These are phyloP conservation scores for Resseliella maxima DNA, from an alignment of 2,888 invertebrate genomes.

Conservation along the genomic window DNA sequence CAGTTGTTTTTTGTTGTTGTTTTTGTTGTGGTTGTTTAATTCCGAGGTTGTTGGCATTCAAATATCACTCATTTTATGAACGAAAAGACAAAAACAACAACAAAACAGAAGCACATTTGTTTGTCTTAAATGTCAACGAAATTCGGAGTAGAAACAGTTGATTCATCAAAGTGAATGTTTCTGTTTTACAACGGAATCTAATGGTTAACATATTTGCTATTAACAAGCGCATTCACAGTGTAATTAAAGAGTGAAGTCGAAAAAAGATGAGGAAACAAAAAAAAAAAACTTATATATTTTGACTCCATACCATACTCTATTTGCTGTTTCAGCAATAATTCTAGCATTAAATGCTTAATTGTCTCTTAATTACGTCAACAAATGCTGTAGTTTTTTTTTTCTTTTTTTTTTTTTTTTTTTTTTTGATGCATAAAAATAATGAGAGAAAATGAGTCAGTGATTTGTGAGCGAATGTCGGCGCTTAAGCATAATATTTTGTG, in stretches of 20 bases:
- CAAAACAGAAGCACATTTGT: neutral
- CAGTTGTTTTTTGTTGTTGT: neutral
- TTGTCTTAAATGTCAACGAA: conserved; percentile 8
- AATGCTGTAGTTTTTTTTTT: no score
- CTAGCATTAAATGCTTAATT: neutral
- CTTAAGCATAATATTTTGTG: neutral
- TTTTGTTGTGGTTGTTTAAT: neutral
- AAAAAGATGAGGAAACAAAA: neutral
- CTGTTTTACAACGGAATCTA: conserved; percentile 44
- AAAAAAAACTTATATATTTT: no score
- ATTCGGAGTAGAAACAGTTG: neutral
- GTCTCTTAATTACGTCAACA: conserved; percentile 20
- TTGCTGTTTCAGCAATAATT: conserved; percentile 11
- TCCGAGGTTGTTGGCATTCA: conserved; percentile 15
- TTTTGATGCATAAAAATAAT: neutral
- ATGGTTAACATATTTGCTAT: conserved; percentile 40
- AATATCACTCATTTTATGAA: neutral
- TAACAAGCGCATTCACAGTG: conserved; percentile 16
- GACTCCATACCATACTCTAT: neutral
- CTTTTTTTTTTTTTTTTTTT: neutral
- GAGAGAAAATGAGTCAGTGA: conserved; percentile 5
- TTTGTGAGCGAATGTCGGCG: neutral
- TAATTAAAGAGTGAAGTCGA: neutral
- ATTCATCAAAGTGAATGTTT: conserved; percentile 26
- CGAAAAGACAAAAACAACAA: neutral